Percentiles rank a stretch among this genome's conserved stretches.
Conservation (phyloP, 2,888 invertebrate species). For the Xestia ashworthii region DNA sequence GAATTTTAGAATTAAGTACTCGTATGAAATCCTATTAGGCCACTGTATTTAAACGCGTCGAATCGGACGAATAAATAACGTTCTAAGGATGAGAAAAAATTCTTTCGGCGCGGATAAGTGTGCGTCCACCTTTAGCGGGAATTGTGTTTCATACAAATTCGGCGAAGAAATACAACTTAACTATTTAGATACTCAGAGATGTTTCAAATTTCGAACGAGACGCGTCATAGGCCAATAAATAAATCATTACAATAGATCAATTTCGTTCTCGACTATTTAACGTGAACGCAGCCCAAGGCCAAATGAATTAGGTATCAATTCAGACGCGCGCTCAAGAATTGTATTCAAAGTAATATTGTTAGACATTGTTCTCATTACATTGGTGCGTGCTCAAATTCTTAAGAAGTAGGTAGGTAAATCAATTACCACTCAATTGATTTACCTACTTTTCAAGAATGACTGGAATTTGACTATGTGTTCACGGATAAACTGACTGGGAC, state of each 20-base stretch:
- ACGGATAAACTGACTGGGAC: background rate
- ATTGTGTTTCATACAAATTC: background rate
- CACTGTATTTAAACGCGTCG: too few relatives aligned
- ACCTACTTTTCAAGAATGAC: background rate
- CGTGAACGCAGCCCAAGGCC: slow-evolving; percentile 74
- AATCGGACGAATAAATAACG: too few relatives aligned
- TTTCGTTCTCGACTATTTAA: slow-evolving; percentile 58
- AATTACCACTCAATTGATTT: too few relatives aligned
- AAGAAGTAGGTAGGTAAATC: background rate
- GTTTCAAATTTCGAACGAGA: slow-evolving; percentile 8
- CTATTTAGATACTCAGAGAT: background rate
- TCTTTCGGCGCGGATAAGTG: too few relatives aligned
- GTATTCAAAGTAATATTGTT: slow-evolving; percentile 29
- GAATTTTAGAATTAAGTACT: too few relatives aligned
- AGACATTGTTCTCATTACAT: slow-evolving; percentile 1
- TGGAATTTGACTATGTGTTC: background rate
- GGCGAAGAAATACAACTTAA: background rate
- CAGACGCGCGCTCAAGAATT: slow-evolving; percentile 49
- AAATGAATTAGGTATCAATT: slow-evolving; percentile 75
- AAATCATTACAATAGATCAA: slow-evolving; percentile 67
- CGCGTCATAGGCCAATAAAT: slow-evolving; percentile 52
- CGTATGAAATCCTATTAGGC: too few relatives aligned
- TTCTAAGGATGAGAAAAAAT: too few relatives aligned
- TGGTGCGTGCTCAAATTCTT: background rate
- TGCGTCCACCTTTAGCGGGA: too few relatives aligned